Base-by-base conservation (phyloP, 2,888 invertebrate species). In the Nemotelus nigrinus region DNA sequence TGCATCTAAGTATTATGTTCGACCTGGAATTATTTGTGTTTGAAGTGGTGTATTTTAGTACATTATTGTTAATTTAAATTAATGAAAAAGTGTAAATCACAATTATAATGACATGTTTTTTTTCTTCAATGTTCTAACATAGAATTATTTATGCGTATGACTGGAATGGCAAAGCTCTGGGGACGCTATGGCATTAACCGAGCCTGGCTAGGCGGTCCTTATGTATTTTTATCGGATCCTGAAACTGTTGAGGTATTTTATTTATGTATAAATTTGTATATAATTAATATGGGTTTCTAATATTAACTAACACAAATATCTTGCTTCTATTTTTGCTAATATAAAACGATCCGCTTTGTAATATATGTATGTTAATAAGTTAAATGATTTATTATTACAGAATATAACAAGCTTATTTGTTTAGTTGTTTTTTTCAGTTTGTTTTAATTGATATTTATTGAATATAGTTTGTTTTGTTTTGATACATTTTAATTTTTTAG, bases 101-200 rank as follows among this genome's bases (percentile, higher is more conserved):
- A 39, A 71, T 53, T 53, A 41, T 50, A 43, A 71, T 71, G 50
- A 39, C 50, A 2, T 71, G 8, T 70, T 10, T 57, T 74, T n/a
- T 74, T 74, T 74, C 25, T 25, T 25, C n/a, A 60, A 60, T 74
- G 72, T 74, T 60, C 60, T 74, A 60, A 80, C 80, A 53, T 82
- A 89, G 89, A 89, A 84, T 83, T 89, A 76, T 89, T 89, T 83
- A 86, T 86, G 82, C 87, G 88, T 39, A 84, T 89, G 53, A 87
- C 88, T 48, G 89, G 88, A 76, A 87, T 88, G 81, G 86, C 88
- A 80, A 85, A 85, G 68, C 81, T 89, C 72, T 89, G 89, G 88
- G 89, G 89, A 75, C 85, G 86, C 43, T 85, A 88, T 55, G 89
- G 89, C 39, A 84, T 89, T 79, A 88, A 88, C 82, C 88, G 88